These are phyloP conservation scores for Stenurella melanura DNA, from an alignment of 2,888 invertebrate species.

Conservation along the genomic window DNA sequence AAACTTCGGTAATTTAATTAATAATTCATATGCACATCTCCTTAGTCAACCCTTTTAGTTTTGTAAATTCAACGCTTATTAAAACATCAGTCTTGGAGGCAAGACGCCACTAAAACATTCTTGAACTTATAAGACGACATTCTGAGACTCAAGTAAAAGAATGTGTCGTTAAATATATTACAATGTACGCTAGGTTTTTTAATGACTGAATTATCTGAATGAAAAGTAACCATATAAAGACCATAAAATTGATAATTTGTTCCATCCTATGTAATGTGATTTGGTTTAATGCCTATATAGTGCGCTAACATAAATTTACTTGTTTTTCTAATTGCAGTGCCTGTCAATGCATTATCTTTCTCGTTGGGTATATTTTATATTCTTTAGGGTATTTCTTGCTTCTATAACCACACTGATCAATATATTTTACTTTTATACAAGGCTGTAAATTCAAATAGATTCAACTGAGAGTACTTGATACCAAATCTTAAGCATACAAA, in stretches of 20 bases:
- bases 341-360: neutral
- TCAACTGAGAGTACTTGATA: too few species aligned
- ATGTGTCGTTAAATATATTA: constrained; percentile 7
- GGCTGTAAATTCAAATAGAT: too few species aligned
- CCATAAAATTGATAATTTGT: constrained; percentile 49
- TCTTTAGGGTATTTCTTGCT: too few species aligned
- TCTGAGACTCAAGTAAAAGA: neutral
- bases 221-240: constrained; percentile 38
- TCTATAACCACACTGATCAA: too few species aligned
- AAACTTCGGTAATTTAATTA: constrained; percentile 49
- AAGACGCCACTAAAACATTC: neutral
- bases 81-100: constrained; percentile 38
- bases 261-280: constrained; percentile 42
- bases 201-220: constrained; percentile 6
- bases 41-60: constrained; percentile 45
- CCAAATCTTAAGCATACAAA: too few species aligned
- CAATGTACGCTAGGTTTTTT: constrained; percentile 10
- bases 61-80: constrained; percentile 43
- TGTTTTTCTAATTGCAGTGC: neutral
- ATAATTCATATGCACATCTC: constrained; percentile 48
- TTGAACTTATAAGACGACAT: neutral
- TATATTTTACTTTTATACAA: too few species aligned
- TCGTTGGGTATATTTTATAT: neutral
- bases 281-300: constrained; percentile 22
- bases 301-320: neutral